Evolutionary conservation across 2,888 invertebrate genomes (phyloP), one percentile per base, ranked within the genome.

Genomic region (Mactromeris polynyma): DNA sequence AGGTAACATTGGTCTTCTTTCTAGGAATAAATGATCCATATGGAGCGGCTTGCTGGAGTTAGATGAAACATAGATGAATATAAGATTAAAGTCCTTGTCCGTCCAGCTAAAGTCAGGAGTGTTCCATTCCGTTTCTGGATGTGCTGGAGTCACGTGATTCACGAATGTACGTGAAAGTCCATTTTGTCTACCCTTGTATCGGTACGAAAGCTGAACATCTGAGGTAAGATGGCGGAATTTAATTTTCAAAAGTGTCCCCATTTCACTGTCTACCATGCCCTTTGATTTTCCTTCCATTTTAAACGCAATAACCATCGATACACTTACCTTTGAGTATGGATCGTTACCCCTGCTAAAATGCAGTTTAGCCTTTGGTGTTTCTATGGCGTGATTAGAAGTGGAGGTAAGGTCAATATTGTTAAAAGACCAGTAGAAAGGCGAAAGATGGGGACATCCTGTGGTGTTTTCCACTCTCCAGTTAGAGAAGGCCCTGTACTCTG

Each of bases 71-170:
- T 91, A 82, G 0, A 94, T 36, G 21, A 92, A 85, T 19, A 94
- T 87, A 19, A 90, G 88, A 80, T 95, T 95, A 21, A 90, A 88
- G 19, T 90, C 88, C 21, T 73, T 58, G 79, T 94, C 94, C 0
- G 91, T 93, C 94, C 94, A 95, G 11, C 92, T 92, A 78, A 94
- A 95, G 54, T 95, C 94, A 26, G 91, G 90, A 21, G 93, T 92
- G 79, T 84, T 83, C 92, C 93, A 94, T 38, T 85, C 91, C 0
- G 91, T 83, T 36, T 88, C 88, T 19, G 89, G 87, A 21, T 90
- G 81, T 11, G 42, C 38, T 9, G 85, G 85, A 6, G 90, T 90
- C 17, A 93, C 87, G 14, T 89, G 69, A 69, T 92, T 85, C 19
- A 85, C 64, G 4, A 83, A 90, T 7, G 88, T 83, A 0, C 26